Evolutionary conservation across 2,888 invertebrate genomes (phyloP), one percentile per base, ranked within the genome.

Genomic region (Helobdella robusta): DNA sequence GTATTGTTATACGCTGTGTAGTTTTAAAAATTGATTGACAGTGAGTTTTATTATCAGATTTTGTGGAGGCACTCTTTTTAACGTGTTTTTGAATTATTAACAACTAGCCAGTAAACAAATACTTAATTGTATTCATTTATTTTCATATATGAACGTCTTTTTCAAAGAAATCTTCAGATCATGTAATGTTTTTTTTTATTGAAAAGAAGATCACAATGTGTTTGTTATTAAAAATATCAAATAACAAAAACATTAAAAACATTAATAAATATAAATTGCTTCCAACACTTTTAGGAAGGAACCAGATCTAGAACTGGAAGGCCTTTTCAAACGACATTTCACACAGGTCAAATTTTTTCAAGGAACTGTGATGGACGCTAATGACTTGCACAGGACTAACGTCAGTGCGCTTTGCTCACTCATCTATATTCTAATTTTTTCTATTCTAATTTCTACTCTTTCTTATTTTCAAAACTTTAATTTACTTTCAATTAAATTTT

Each of bases 361-460:
- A 86, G 98, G 98, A 83, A 94, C 95, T 84, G 98, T 98, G 83
- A 99, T 99, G 98, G 98, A 97, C 85, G 94, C 97, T 81, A 94
- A 97, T 84, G 98, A 99, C 85, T 89, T 99, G 76, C 93, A 95
- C 83, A 87, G 98, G 86, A 97, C 98, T 81, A 97, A 97, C 91
- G 81, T 81, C 69, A 73, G 71, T 48, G 25, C 32, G 8, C 18
- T 52, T 52, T 11, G 8, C 23, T 52, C 20, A 30, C 30, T 28
- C 20, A 58, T 28, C 23, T 50, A 25, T 50, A 20, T 50, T 20
- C 5, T 30, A 56, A 56, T 32, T 56, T 30, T 30, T 1, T 56
- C 15, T 8, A 56, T 4, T 1, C n/a, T 30, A 18, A 56, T 5
- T 30, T 8, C 56, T n/a, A 40, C 40, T n/a, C 11, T 28, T 1